Evolutionary conservation across 2,888 invertebrate species (phyloP).

Genomic region (Drosophila imparisetae): DNA sequence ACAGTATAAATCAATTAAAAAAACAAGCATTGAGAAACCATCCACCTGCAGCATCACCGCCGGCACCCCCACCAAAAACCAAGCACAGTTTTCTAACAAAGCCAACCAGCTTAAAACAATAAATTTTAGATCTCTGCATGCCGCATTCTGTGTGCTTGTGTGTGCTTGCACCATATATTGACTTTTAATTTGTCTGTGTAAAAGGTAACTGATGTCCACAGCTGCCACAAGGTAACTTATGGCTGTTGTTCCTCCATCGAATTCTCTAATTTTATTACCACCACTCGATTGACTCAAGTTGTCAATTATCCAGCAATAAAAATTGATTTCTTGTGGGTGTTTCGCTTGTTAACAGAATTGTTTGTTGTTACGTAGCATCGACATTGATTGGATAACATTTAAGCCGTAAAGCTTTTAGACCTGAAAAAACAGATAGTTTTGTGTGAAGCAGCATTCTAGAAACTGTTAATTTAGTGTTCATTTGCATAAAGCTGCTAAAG

Average conservation of each 20-base stretch:
- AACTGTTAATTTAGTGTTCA: background rate
- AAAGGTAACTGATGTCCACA: conserved; percentile 35
- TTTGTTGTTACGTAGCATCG: background rate
- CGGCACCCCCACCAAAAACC: background rate
- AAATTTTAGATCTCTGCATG: conserved; percentile 41
- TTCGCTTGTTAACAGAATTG: background rate
- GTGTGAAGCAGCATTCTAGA: background rate
- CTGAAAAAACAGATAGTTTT: background rate
- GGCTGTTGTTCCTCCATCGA: conserved; percentile 13
- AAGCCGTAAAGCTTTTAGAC: background rate
- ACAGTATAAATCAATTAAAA: conserved; percentile 58
- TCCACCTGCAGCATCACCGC: conserved; percentile 1
- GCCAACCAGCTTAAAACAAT: conserved; percentile 59
- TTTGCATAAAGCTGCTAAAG: background rate
- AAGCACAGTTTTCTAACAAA: conserved; percentile 44
- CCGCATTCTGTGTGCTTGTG: background rate
- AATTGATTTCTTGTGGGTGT: background rate
- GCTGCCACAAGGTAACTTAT: conserved; percentile 41
- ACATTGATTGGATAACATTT: background rate
- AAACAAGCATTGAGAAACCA: conserved; percentile 18
- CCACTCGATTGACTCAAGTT: conserved; percentile 17
- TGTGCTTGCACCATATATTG: conserved; percentile 43
- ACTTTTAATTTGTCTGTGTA: conserved; percentile 64
- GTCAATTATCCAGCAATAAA: conserved; percentile 27
- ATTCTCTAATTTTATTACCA: conserved; percentile 40